Evolutionary conservation across 2,113 vertebrate species (phyloP), one percentile per base, ranked within the genome.

Genomic region (Jacana jacana): DNA sequence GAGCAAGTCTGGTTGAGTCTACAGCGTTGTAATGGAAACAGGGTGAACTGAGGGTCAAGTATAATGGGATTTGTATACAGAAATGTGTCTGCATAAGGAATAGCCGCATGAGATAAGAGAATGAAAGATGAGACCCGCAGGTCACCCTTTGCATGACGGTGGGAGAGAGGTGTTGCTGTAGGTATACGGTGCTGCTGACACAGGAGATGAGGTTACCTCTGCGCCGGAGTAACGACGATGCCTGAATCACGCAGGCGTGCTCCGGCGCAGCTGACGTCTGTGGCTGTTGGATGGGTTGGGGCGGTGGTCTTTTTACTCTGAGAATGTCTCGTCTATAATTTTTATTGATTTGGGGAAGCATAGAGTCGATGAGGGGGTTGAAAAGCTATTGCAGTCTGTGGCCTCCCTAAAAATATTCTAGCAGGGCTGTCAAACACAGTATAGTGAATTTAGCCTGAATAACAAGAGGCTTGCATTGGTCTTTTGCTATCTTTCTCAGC

Each of bases 11-110:
- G 94, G 97, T 97, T 87, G 78, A 98, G 98, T 97, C 96, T 98
- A 97, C 97, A 96, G 97, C 96, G 96, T 95, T 97, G 98, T 98
- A 98, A 98, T 98, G 98, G 98, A 99, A 98, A 98, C 86, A 54
- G 97, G 98, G 97, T 95, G 97, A 97, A 97, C 89, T 11, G 73
- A 89, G 91, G 97, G 97, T 91, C 84, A 92, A 94, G 89, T 87
- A 96, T 97, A 88, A 92, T 87, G 64, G 94, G 81, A 44, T 87
- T 93, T 96, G 95, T 92, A 90, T 83, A 95, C 96, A 95, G 94
- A 97, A 91, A 94, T 93, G 94, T 94, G 93, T 96, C 95, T 81
- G 93, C 71, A 46, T 97, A 55, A 95, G 85, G 84, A 97, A 96
- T 84, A 93, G 95, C 85, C 88, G 63, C 64, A n/a, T 65, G 76